Evolutionary conservation across 2,797 vertebrate genomes (phyloP).

Genomic region (Centroberyx gerrardi): DNA sequence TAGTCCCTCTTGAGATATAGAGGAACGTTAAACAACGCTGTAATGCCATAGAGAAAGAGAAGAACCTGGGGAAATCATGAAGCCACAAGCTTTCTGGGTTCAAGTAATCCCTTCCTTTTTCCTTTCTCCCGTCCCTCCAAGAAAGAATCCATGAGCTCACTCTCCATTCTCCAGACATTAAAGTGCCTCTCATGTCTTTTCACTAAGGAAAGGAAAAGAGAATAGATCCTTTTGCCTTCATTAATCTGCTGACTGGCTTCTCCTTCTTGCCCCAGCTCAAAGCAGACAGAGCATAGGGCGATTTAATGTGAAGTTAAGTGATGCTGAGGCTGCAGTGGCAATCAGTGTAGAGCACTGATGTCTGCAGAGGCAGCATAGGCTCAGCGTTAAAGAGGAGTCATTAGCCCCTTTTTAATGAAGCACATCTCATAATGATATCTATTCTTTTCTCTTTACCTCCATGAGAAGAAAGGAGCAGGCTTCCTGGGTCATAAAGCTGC

Average conservation of each 20-base stretch:
- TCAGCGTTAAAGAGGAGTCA: constrained; percentile 77
- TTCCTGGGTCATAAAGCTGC: constrained; percentile 67
- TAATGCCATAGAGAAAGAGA: constrained; percentile 15
- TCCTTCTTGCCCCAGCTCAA: constrained; percentile 68
- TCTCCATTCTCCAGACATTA: constrained; percentile 47
- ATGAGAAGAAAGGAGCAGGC: constrained; percentile 70
- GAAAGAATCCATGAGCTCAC: constrained; percentile 45
- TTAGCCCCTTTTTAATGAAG: constrained; percentile 84
- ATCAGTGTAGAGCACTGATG: constrained; percentile 76
- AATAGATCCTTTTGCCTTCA: constrained; percentile 78
- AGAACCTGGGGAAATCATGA: constrained; percentile 20
- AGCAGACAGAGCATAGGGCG: constrained; percentile 71
- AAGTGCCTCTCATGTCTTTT: constrained; percentile 68
- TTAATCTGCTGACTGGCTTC: constrained; percentile 79
- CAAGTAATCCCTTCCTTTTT: constrained; percentile 40
- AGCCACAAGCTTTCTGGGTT: constrained; percentile 23
- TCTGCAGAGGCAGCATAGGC: constrained; percentile 75
- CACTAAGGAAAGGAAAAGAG: constrained; percentile 57
- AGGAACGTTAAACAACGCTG: constrained; percentile 18
- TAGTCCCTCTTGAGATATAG: constrained; percentile 16
- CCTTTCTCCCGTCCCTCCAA: constrained; percentile 32
- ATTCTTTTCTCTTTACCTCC: constrained; percentile 72
- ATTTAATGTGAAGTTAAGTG: constrained; percentile 83
- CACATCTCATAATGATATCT: constrained; percentile 79
- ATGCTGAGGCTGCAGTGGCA: constrained; percentile 82